Evolutionary conservation across 30 jellyfish, hydroid and myxozoan species (phyloP).

Genomic region (Turritopsis rubra): DNA sequence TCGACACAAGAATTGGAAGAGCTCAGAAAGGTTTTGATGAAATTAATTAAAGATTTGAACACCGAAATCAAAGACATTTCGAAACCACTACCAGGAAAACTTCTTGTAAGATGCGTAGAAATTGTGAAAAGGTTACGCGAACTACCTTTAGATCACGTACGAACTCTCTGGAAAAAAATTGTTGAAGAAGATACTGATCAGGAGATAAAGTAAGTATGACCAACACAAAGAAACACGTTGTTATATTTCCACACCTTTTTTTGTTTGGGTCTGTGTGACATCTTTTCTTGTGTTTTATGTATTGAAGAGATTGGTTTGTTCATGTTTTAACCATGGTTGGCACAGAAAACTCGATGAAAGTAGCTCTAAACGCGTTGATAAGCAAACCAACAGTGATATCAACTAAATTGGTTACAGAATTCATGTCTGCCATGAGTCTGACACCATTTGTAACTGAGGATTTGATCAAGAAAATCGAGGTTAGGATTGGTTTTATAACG

Average conservation of each 20-base stretch:
- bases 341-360: slow-evolving; percentile 4
- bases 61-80: background rate
- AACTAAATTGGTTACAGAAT: background rate
- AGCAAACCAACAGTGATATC: background rate
- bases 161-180: background rate
- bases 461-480: background rate
- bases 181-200: background rate
- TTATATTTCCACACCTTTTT: no score
- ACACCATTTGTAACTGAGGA: background rate
- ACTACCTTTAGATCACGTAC: background rate
- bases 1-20: background rate
- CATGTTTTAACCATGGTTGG: slow-evolving; percentile 6
- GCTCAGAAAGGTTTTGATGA: background rate
- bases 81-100: background rate
- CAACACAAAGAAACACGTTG: background rate
- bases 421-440: background rate
- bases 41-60: background rate
- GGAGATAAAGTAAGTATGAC: background rate
- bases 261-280: background rate
- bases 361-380: background rate
- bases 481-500: no score
- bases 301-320: slow-evolving; percentile 4
- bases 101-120: background rate
- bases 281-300: background rate
- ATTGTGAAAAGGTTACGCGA: background rate